Evolutionary conservation across 2,888 invertebrate species (phyloP).

Genomic region (Synergus laeviventris): DNA sequence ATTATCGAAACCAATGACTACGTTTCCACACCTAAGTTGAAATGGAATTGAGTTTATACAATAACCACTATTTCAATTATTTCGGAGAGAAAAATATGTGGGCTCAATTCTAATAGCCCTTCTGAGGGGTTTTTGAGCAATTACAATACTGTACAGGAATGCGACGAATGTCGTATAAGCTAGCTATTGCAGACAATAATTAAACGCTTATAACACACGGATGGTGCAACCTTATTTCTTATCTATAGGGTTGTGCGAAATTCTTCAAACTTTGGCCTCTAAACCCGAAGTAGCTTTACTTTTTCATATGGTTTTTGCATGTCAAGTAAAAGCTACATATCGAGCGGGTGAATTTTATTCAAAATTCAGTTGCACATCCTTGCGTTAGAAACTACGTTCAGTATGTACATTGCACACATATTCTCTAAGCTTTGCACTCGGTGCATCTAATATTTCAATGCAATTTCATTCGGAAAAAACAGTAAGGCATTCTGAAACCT

Average conservation of each 20-base stretch:
- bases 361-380: conserved; percentile 18
- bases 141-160: conserved; percentile 36
- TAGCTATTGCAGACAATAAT: conserved; percentile 27
- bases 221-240: conserved; percentile 17
- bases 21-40: conserved; percentile 22
- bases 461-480: conserved; percentile 11
- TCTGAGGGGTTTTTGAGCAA: conserved; percentile 18
- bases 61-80: conserved; percentile 11
- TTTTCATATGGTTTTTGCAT: not conserved
- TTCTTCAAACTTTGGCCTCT: too few relatives aligned
- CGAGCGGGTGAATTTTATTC: not conserved
- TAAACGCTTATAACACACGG: not conserved
- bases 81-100: conserved; percentile 17
- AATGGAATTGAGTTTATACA: conserved; percentile 11
- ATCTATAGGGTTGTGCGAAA: too few relatives aligned
- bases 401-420: not conserved
- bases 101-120: conserved; percentile 30
- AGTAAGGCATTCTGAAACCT: conserved; percentile 19
- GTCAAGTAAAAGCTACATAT: conserved; percentile 15
- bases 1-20: conserved; percentile 18
- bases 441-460: not conserved
- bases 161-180: conserved; percentile 20
- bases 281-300: too few relatives aligned
- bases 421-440: not conserved
- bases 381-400: not conserved